Conservation (phyloP, 1,140 invertebrate genomes). For the Chrysopa pallens region DNA sequence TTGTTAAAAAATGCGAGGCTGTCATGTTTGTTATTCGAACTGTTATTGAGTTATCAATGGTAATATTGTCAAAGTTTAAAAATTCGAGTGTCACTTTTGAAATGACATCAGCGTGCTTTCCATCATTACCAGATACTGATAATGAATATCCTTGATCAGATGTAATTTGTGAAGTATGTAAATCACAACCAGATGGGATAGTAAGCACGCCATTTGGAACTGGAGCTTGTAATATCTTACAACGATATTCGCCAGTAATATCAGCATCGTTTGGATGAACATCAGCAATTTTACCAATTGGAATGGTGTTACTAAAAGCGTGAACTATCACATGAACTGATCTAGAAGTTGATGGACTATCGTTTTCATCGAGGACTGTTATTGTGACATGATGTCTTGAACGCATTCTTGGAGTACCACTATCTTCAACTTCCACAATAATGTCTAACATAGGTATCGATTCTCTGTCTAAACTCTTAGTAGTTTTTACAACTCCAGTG, state of each 20-base stretch:
- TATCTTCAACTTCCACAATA: conserved; percentile 74
- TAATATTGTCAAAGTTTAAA: conserved; percentile 57
- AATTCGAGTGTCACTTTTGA: conserved; percentile 74
- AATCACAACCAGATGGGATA: conserved; percentile 59
- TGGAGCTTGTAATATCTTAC: conserved; percentile 47
- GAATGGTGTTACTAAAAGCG: conserved; percentile 51
- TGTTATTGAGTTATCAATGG: conserved; percentile 66
- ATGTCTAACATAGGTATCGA: conserved; percentile 51
- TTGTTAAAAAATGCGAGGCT: conserved; percentile 50
- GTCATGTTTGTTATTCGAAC: conserved; percentile 54
- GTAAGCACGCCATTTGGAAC: conserved; percentile 39
- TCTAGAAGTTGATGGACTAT: conserved; percentile 71
- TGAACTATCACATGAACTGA: conserved; percentile 66
- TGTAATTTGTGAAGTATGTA: conserved; percentile 49
- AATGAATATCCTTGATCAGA: conserved; percentile 52
- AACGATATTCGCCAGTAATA: conserved; percentile 69
- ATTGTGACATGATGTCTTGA: conserved; percentile 60
- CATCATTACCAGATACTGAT: conserved; percentile 74
- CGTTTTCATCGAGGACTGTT: conserved; percentile 74
- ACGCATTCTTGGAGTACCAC: conserved; percentile 63
- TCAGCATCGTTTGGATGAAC: conserved; percentile 84
- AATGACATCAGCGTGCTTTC: conserved; percentile 62
- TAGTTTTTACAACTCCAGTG: conserved; percentile 63
- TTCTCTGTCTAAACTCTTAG: conserved; percentile 66
- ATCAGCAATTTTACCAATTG: conserved; percentile 67